These are phyloP conservation scores for Streptopelia turtur DNA, from an alignment of 2,797 vertebrate genomes.

Conservation along the genomic window DNA sequence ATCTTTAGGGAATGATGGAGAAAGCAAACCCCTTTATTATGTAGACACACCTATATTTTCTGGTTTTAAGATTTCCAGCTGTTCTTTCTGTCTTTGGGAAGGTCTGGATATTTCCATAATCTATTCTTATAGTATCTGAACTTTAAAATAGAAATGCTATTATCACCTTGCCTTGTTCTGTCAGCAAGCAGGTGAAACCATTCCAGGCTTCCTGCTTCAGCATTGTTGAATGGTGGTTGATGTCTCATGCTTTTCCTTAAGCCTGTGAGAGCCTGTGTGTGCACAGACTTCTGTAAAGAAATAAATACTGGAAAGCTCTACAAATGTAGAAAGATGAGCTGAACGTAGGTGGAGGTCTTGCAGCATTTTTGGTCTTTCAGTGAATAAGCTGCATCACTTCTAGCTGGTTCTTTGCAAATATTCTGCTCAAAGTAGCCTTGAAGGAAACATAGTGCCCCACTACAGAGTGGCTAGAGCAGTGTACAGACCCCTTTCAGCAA, in stretches of 20 bases:
- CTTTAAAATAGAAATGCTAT: background rate
- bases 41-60: background rate
- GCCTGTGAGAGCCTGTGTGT: background rate
- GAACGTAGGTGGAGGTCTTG: background rate
- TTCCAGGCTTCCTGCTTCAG: background rate
- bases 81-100: background rate
- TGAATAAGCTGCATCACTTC: background rate
- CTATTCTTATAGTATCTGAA: background rate
- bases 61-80: background rate
- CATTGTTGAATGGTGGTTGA: background rate
- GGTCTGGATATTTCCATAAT: background rate
- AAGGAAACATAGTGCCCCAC: background rate
- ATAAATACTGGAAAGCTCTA: background rate
- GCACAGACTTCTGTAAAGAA: background rate
- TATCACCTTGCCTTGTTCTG: constrained; percentile 7
- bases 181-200: background rate
- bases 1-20: background rate
- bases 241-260: background rate
- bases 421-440: background rate
- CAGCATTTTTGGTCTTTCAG: background rate
- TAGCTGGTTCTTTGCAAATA: fast-evolving
- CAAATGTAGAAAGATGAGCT: fast-evolving
- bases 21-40: background rate
- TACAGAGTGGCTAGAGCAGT: background rate
- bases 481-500: background rate